Base-by-base conservation (phyloP, 2,113 vertebrate species). In the Larimichthys polyactis region DNA sequence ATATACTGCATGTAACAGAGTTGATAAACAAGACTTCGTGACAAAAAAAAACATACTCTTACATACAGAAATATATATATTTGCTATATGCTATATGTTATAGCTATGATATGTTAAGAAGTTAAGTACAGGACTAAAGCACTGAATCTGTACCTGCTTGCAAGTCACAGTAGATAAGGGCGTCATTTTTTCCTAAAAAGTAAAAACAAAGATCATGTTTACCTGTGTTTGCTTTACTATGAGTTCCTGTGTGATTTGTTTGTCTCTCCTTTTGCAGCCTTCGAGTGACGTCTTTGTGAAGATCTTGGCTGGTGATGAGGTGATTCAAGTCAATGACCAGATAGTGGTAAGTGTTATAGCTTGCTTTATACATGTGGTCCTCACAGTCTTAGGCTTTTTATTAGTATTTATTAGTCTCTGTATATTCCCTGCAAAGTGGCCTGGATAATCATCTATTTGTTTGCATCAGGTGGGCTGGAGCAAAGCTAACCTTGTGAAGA, bases 301-400 rank as follows among this genome's bases (percentile, higher is more conserved):
- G 67, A 90, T 99, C 84, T 91, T 97, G 72, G 95, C 95, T 0
- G 98, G 97, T 43, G 98, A 99, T 10, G 98, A 99, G 90, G 96
- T 99, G 4, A 90, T 99, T 82, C 95, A 99, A 93, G 95, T 99
- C 90, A 98, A 99, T 0, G 94, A 96, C 85, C 97, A 97, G 89
- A 96, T 97, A 14, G 98, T 99, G 96, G 98, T 99, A 89, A 97
- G 98, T 94, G 40, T 79, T 22, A 27, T 11, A 22, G 14, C 9
- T n/a, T 60, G 29, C 19, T 68, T 4, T 16, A 10, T 24, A 12
- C 44, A 0, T 44, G 59, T 11, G 27, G 0, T 72, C 71, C 12
- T 75, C 46, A 20, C 43, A 54, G 48, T 59, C 27, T 24, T 1
- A 29, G 17, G 11, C 4, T 71, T 43, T 24, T 6, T 44, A 3